Conservation (phyloP, 1,140 invertebrate species). For the Tribolium madens region DNA sequence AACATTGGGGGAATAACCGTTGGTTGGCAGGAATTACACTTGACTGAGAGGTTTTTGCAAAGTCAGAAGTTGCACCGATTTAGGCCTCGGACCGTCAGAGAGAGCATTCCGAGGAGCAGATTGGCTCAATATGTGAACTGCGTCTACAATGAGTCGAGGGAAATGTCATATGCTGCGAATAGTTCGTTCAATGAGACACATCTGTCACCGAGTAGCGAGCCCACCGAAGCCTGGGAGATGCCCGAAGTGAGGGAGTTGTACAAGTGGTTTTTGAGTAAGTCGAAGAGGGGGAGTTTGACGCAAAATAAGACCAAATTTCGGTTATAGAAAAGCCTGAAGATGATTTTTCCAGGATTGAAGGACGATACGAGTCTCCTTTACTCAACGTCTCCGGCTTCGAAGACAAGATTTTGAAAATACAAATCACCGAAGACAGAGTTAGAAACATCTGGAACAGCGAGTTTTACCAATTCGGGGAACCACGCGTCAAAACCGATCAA, state of each 20-base stretch:
- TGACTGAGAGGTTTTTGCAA: background rate
- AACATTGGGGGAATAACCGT: slow-evolving; percentile 21
- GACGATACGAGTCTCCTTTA: slow-evolving; percentile 51
- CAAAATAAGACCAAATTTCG: background rate
- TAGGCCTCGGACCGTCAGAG: slow-evolving; percentile 56
- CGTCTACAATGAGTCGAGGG: slow-evolving; percentile 60
- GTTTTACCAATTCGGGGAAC: background rate
- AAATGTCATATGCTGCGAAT: slow-evolving; percentile 58
- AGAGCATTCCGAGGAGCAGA: slow-evolving; percentile 61
- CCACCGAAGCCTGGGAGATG: slow-evolving; percentile 62
- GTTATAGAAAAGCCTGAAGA: slow-evolving; percentile 40
- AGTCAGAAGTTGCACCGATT: slow-evolving; percentile 2
- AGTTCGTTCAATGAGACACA: slow-evolving; percentile 31
- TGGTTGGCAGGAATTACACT: slow-evolving; percentile 40
- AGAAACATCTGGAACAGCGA: slow-evolving; percentile 52
- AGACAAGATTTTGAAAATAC: slow-evolving; percentile 54
- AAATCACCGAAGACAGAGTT: slow-evolving; percentile 48
- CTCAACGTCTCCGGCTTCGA: slow-evolving; percentile 49
- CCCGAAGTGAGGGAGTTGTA: slow-evolving; percentile 61
- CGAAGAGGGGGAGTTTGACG: background rate
- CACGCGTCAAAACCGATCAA: background rate
- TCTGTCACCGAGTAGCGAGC: slow-evolving; percentile 15
- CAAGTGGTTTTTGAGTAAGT: slow-evolving; percentile 52
- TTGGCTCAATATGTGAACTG: slow-evolving; percentile 61
- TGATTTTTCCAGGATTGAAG: slow-evolving; percentile 7